Evolutionary conservation across 2,888 invertebrate genomes (phyloP), one percentile per base, ranked within the genome.

Genomic region (Arge pagana): DNA sequence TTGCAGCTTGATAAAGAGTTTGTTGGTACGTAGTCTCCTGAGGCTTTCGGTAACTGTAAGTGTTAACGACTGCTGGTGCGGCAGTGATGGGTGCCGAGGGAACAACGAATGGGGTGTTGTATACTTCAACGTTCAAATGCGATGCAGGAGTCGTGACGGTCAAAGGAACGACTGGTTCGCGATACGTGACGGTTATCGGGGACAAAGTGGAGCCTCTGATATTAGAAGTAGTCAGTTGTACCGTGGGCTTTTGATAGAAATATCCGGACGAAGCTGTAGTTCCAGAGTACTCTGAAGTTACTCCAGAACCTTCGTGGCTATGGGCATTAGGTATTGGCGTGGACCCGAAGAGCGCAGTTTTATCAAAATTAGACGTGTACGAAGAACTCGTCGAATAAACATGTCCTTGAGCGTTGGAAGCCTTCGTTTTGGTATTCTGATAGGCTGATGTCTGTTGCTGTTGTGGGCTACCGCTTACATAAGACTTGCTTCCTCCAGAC

Each of bases 401-500:
- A 8, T 65, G 55, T 26, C 62, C 62, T 39, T 74, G 74, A 3
- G 74, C 72, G 31, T 72, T 67, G 18, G 63, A 67, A 2, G 74
- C 75, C n/a, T n/a, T n/a, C n/a, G n/a, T n/a, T n/a, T n/a, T n/a
- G 28, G 76, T 75, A 4, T 66, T 56, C 0, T 72, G 64, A 6
- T 8, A 26, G 2, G 26, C 15, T 8, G 65, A 59, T 52, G 63
- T 60, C 1, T 61, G 58, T 23, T 58, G 56, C 0, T 68, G 65
- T 35, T 63, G 59, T 1, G 60, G 55, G 10, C 37, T 51, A 7
- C 63, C 58, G n/a, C 68, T 59, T 1, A 71, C 65, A 21, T 74
- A 76, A 42, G 63, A 70, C 1, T 70, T 74, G 41, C 68, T 71
- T 5, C 74, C 75, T 3, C 75, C 74, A 2, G 75, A 74, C 35